phyloP scores from a whole-genome alignment of 2,888 invertebrate genomes.

The Rhorus exstirpatorius region DNA sequence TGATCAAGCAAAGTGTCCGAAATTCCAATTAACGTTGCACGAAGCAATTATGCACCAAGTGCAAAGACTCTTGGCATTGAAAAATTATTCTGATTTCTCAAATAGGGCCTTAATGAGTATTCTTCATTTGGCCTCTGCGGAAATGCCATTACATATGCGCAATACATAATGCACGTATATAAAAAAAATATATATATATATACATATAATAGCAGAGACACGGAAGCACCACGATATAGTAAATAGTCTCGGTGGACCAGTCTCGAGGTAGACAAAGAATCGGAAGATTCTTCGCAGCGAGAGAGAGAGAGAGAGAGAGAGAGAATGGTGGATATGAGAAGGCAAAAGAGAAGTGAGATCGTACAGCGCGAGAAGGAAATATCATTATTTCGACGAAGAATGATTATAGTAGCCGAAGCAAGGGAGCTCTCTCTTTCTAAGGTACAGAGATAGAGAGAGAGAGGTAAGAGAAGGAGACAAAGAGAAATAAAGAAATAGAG shows the following conservation, averaged over 20 bases:
- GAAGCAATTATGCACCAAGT: too few relatives aligned
- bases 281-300: slow-evolving; percentile 19
- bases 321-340: too few relatives aligned
- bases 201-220: neutral
- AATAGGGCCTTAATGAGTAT: neutral
- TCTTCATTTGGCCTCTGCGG: neutral
- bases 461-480: neutral
- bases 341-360: slow-evolving; percentile 19
- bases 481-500: slow-evolving; percentile 53
- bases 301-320: neutral
- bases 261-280: slow-evolving; percentile 29
- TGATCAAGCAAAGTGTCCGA: too few relatives aligned
- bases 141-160: too few relatives aligned
- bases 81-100: too few relatives aligned
- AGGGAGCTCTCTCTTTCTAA: neutral
- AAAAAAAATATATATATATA: neutral
- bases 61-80: too few relatives aligned
- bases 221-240: slow-evolving; percentile 2
- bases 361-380: slow-evolving; percentile 54
- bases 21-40: too few relatives aligned
- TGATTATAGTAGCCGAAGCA: slow-evolving; percentile 42
- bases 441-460: neutral
- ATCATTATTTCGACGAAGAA: slow-evolving; percentile 72
- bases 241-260: neutral
- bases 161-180: too few relatives aligned